Conservation (phyloP, 2,888 invertebrate species). For the Drosophila mettleri region DNA sequence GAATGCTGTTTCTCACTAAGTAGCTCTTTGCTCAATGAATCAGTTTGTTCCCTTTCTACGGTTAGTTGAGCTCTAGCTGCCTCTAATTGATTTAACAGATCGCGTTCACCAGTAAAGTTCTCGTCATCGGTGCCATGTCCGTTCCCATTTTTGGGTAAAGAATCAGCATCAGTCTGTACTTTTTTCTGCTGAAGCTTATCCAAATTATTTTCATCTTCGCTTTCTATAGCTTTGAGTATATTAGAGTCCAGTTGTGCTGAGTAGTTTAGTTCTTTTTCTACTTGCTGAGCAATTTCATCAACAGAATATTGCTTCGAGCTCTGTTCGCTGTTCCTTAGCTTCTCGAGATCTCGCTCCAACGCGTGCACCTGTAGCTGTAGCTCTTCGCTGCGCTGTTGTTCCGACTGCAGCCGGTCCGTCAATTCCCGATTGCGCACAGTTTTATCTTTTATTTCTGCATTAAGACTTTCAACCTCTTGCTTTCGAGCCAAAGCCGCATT, state of each 20-base stretch:
- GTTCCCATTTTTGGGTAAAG: constrained; percentile 65
- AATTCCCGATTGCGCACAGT: constrained; percentile 85
- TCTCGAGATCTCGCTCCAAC: constrained; percentile 84
- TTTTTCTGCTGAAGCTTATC: constrained; percentile 71
- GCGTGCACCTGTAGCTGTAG: constrained; percentile 86
- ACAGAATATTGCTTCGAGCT: constrained; percentile 84
- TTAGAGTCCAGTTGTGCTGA: constrained; percentile 87
- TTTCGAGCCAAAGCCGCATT: constrained; percentile 84
- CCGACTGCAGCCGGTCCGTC: constrained; percentile 61
- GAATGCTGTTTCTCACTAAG: constrained; percentile 87
- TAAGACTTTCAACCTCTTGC: constrained; percentile 87
- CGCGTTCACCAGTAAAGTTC: constrained; percentile 82
- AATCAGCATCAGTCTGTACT: constrained; percentile 57
- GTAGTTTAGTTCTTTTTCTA: constrained; percentile 87
- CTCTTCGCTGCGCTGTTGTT: constrained; percentile 65
- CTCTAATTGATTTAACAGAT: constrained; percentile 82
- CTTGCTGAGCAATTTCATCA: constrained; percentile 86
- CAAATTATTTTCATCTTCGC: constrained; percentile 85
- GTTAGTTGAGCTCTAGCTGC: constrained; percentile 76
- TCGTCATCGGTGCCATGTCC: constrained; percentile 82
- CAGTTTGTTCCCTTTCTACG: constrained; percentile 84
- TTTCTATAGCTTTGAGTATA: constrained; percentile 87
- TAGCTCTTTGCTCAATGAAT: constrained; percentile 87
- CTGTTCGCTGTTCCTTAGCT: constrained; percentile 79
- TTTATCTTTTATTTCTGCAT: constrained; percentile 87